Conservation (phyloP, 2,797 vertebrate species). For the Gymnoscopelus microlampas region DNA sequence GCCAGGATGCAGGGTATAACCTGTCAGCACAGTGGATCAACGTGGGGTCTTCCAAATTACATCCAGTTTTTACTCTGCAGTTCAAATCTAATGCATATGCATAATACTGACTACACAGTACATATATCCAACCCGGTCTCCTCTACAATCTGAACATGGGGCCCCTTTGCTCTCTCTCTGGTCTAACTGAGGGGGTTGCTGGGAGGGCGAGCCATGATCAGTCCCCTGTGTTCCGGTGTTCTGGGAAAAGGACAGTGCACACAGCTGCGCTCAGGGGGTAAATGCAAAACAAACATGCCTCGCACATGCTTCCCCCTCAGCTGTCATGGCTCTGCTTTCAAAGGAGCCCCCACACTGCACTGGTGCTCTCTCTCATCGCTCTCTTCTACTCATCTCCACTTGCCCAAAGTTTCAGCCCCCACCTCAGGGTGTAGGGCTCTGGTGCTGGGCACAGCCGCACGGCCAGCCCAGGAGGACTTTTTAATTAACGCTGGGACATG, state of each 20-base stretch:
- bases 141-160: constrained; percentile 46
- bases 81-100: constrained; percentile 54
- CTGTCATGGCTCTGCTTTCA: constrained; percentile 87
- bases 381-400: constrained; percentile 48
- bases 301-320: constrained; percentile 84
- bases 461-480: constrained; percentile 60
- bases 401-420: constrained; percentile 56
- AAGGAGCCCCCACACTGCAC: constrained; percentile 61
- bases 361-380: constrained; percentile 44
- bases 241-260: constrained; percentile 84
- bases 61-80: constrained; percentile 48
- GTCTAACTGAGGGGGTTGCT: constrained; percentile 55
- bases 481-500: constrained; percentile 81
- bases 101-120: constrained; percentile 38
- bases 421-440: constrained; percentile 31
- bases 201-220: constrained; percentile 63
- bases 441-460: constrained; percentile 49
- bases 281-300: constrained; percentile 88
- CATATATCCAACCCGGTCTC: constrained; percentile 43
- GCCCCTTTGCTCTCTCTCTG: constrained; percentile 36
- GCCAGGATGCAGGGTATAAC: constrained; percentile 43
- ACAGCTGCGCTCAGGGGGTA: constrained; percentile 82
- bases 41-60: constrained; percentile 44
- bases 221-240: constrained; percentile 79
- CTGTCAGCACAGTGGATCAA: constrained; percentile 59